Evolutionary conservation across 2,797 vertebrate species (phyloP).

Genomic region (Silurus lanzhouensis): DNA sequence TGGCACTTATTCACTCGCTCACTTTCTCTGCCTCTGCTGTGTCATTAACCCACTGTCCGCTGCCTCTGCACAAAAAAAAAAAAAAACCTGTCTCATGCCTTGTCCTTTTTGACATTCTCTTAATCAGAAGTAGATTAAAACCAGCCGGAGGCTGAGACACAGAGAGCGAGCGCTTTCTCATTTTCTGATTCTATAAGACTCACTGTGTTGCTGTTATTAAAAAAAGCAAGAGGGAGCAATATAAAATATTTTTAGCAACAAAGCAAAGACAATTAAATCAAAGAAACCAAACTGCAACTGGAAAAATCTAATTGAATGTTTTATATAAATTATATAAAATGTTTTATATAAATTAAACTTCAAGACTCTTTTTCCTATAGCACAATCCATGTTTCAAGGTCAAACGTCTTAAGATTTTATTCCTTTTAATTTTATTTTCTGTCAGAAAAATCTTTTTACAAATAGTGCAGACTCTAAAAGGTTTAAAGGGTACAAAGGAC

Average conservation of each 20-base stretch:
- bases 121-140: slow-evolving; percentile 47
- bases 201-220: slow-evolving; percentile 26
- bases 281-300: background rate
- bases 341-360: slow-evolving; percentile 8
- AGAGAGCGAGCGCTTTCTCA: background rate
- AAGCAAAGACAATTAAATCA: slow-evolving; percentile 32
- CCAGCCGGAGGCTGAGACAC: slow-evolving; percentile 3
- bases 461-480: background rate
- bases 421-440: background rate
- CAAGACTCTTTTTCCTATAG: background rate
- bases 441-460: background rate
- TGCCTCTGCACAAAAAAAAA: slow-evolving; percentile 8
- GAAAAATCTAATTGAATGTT: no score
- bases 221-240: slow-evolving; percentile 29
- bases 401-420: background rate
- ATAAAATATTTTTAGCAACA: slow-evolving; percentile 28
- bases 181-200: slow-evolving; percentile 17
- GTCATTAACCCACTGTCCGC: slow-evolving; percentile 24
- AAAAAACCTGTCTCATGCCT: slow-evolving; percentile 33
- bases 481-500: background rate
- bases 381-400: background rate
- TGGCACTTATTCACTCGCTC: slow-evolving; percentile 22
- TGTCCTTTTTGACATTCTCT: slow-evolving; percentile 46
- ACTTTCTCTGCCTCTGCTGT: slow-evolving; percentile 5
- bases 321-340: background rate